Percentiles rank a stretch among this genome's conserved stretches.
These are phyloP conservation scores for Sepioteuthis lessoniana DNA, from an alignment of 2,888 invertebrate genomes.

Conservation along the genomic window DNA sequence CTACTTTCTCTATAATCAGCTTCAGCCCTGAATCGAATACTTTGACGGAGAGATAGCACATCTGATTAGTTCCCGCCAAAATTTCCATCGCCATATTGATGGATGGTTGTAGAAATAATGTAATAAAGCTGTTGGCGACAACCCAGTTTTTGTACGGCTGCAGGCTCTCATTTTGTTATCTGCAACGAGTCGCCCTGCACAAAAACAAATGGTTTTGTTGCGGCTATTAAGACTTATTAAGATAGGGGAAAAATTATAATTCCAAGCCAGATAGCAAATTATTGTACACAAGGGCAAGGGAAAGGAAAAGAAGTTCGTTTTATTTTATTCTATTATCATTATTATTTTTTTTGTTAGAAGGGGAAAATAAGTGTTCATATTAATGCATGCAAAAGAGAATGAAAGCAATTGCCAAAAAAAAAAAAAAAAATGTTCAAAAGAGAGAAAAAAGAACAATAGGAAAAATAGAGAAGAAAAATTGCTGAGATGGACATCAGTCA, in stretches of 20 bases:
- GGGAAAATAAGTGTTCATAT: no score
- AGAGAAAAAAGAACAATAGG: no score
- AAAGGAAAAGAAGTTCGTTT: not conserved
- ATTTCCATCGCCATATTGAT: not conserved
- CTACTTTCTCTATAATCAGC: not conserved
- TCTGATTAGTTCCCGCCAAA: not conserved
- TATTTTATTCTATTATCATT: no score
- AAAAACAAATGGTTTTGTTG: not conserved
- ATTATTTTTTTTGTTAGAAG: no score
- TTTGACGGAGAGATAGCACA: not conserved
- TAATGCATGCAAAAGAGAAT: no score
- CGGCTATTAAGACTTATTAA: constrained; percentile 5
- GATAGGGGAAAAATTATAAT: not conserved
- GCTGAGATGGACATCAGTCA: not conserved
- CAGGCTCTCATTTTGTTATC: not conserved
- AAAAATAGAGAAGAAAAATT: no score
- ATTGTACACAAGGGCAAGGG: not conserved
- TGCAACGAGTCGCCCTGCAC: not conserved
- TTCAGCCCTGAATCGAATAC: not conserved
- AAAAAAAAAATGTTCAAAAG: no score
- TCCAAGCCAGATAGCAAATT: not conserved
- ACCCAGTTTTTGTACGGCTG: not conserved
- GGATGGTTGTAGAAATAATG: not conserved
- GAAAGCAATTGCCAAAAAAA: no score
- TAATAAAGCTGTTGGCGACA: not conserved